These are phyloP conservation scores for Pollenia griseotomentosa DNA, from an alignment of 2,888 invertebrate species.

Conservation along the genomic window DNA sequence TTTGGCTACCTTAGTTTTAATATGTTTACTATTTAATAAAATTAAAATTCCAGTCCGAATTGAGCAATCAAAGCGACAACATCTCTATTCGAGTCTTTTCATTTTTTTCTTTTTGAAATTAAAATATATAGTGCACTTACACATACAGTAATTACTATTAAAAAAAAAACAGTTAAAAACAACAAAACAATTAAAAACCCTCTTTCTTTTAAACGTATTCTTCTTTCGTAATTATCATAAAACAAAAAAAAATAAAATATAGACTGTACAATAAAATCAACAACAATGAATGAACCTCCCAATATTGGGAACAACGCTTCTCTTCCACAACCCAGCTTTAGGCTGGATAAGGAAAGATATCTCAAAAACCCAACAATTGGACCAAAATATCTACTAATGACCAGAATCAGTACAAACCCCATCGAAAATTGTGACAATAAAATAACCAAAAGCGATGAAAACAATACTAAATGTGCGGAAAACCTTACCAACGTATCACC, in stretches of 20 bases:
- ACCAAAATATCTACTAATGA: constrained; percentile 31
- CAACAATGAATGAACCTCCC: constrained; percentile 9
- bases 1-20: too few species aligned
- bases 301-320: background rate
- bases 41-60: background rate
- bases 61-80: background rate
- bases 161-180: background rate
- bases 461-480: background rate
- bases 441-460: background rate
- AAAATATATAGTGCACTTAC: too few species aligned
- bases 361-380: constrained; percentile 9
- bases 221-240: background rate
- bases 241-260: background rate
- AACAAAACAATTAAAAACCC: background rate
- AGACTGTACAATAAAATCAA: background rate
- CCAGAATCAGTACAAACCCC: constrained; percentile 14
- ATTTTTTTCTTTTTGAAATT: background rate
- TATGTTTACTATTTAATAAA: too few species aligned
- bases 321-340: background rate
- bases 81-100: background rate
- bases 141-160: background rate
- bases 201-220: background rate
- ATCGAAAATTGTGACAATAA: background rate
- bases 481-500: constrained; percentile 32
- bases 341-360: background rate